Percentiles rank a stretch among this genome's conserved stretches.
These are phyloP conservation scores for Mergus octosetaceus DNA, from an alignment of 2,797 vertebrate species.

Conservation along the genomic window DNA sequence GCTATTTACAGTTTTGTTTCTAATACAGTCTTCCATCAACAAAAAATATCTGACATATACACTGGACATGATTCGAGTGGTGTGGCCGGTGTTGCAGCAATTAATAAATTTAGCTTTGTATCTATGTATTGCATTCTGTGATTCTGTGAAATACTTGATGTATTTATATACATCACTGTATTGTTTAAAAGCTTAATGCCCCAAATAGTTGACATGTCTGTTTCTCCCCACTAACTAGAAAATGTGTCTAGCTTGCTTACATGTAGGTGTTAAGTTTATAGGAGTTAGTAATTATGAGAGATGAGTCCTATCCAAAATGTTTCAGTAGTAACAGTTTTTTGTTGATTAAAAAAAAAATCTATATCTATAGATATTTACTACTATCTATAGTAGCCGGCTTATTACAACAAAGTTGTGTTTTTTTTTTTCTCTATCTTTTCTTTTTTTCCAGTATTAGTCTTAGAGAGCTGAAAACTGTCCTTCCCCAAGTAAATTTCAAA, in stretches of 20 bases:
- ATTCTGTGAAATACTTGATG: neutral
- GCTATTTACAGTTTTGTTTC: neutral
- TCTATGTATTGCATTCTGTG: neutral
- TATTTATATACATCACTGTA: neutral
- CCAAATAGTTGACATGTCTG: neutral
- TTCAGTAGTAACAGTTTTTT: neutral
- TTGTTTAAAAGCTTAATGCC: neutral
- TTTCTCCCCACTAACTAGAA: neutral
- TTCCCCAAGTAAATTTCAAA: conserved; percentile 93
- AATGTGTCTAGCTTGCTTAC: neutral
- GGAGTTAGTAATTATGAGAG: neutral
- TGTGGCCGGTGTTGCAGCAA: neutral
- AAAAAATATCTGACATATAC: neutral
- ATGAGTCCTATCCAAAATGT: neutral
- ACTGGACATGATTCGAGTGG: neutral
- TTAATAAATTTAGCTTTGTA: neutral
- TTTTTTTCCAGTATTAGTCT: conserved; percentile 83
- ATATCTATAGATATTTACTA: too few relatives aligned
- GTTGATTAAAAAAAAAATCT: neutral
- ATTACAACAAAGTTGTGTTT: neutral
- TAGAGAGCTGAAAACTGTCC: conserved; percentile 90
- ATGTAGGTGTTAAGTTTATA: neutral
- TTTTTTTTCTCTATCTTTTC: neutral
- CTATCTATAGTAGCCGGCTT: neutral
- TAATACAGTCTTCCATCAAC: neutral